A percentile compares a stretch with the other conserved stretches of the same genome.
Conservation (phyloP, 2,888 invertebrate genomes). For the Melanargia galathea region DNA sequence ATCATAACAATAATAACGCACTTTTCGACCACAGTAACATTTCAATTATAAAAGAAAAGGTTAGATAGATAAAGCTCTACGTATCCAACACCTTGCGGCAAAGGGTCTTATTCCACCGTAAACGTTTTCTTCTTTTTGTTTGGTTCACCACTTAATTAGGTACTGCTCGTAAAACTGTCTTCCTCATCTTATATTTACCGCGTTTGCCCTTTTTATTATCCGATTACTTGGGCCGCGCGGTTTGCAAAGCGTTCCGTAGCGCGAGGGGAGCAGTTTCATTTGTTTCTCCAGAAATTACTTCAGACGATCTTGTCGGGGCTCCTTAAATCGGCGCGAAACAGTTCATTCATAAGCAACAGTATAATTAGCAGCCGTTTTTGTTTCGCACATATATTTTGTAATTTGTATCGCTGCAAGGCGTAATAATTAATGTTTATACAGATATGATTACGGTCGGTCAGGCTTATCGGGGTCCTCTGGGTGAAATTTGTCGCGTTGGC, state of each 20-base stretch:
- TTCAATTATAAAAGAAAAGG: slow-evolving; percentile 8
- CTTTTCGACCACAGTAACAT: neutral
- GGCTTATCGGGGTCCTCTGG: slow-evolving; percentile 72
- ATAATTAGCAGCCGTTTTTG: slow-evolving; percentile 72
- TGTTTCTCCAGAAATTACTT: slow-evolving; percentile 80
- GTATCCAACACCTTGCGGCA: slow-evolving; percentile 45
- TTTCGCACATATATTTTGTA: slow-evolving; percentile 47
- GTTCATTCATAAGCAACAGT: slow-evolving; percentile 53
- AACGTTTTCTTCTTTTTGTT: slow-evolving; percentile 76
- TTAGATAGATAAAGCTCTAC: slow-evolving; percentile 46
- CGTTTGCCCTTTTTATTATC: slow-evolving; percentile 83
- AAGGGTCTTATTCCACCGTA: slow-evolving; percentile 55
- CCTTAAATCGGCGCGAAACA: slow-evolving; percentile 48
- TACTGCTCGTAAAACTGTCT: slow-evolving; percentile 82
- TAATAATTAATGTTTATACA: slow-evolving; percentile 76
- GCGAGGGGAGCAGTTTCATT: slow-evolving; percentile 81
- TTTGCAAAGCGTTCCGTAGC: slow-evolving; percentile 75
- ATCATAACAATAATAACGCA: neutral
- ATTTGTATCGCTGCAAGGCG: slow-evolving; percentile 59
- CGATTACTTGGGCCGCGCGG: slow-evolving; percentile 81
- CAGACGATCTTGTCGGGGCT: slow-evolving; percentile 61
- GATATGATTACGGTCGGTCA: slow-evolving; percentile 74
- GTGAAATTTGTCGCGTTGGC: slow-evolving; percentile 53
- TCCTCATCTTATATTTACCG: slow-evolving; percentile 83
- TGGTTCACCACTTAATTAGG: slow-evolving; percentile 82